These are phyloP conservation scores for Simalia tracyae DNA, from an alignment of 2,797 vertebrate genomes.

Conservation along the genomic window DNA sequence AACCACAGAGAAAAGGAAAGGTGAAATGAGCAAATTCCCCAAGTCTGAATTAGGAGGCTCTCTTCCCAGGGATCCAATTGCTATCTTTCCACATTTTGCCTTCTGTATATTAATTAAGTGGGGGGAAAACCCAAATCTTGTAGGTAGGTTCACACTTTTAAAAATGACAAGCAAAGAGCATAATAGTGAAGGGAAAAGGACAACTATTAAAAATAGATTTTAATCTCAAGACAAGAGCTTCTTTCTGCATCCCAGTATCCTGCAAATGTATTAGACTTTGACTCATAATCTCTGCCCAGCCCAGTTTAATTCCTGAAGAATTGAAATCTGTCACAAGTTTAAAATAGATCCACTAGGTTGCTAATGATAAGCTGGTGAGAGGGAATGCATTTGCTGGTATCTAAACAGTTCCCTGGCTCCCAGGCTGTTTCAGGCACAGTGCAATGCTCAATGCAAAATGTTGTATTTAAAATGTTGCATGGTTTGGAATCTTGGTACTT, in stretches of 20 bases:
- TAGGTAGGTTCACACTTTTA: neutral
- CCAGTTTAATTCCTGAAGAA: neutral
- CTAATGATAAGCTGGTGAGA: neutral
- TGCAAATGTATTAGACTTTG: neutral
- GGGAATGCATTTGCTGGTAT: neutral
- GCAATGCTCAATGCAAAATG: neutral
- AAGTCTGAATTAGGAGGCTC: neutral
- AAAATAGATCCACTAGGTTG: neutral
- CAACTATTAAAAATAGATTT: neutral
- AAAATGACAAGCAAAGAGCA: neutral
- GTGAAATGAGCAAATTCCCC: neutral
- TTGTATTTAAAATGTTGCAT: neutral
- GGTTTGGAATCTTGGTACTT: neutral
- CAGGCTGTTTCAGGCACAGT: neutral
- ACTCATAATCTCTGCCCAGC: neutral
- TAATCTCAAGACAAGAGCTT: neutral
- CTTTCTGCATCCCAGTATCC: neutral
- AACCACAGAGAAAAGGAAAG: neutral
- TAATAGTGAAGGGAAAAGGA: neutral
- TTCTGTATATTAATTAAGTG: constrained; percentile 5
- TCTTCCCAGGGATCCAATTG: neutral
- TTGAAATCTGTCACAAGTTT: neutral
- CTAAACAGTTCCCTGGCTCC: neutral
- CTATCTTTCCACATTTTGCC: neutral
- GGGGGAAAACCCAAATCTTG: neutral